Base-by-base conservation (phyloP, 2,113 vertebrate species). In the Phrynocephalus versicolor region DNA sequence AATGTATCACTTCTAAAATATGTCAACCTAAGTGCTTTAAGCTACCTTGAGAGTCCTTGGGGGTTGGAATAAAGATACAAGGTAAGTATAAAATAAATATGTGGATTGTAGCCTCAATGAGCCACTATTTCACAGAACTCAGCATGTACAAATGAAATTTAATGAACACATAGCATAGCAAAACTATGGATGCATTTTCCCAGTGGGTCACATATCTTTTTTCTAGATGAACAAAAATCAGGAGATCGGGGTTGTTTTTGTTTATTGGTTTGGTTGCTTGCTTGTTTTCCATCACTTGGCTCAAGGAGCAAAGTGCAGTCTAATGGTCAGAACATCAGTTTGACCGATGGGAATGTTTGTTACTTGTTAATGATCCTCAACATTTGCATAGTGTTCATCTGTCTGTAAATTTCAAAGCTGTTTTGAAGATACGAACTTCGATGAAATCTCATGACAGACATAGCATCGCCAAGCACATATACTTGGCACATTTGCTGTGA, bases 391-490 rank as follows among this genome's bases (percentile, higher is more conserved):
- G 70, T 72, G 15, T 27, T 35, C 73, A 86, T 16, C 19, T 8
- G 83, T 64, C 83, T 87, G 4, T 70, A 39, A 83, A 75, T 92
- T 87, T 84, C 78, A 83, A 77, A 71, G 16, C 7, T 64, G 69
- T 82, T 1, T 2, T 79, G 12, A 85, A 82, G 33, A 82, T 0
- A 82, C 18, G 41, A 86, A 74, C 55, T 6, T 18, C 83, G 1
- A 71, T 41, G n/a, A 23, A 57, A 81, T 57, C 89, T 65, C 79
- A 79, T 81, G 85, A 91, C 73, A 82, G 10, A 88, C n/a, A 79
- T 1, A 55, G 67, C 30, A 76, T 25, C 80, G 79, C 3, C 3
- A 71, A 23, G 60, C 0, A 0, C 2, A 45, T 39, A 37, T 3
- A 45, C 64, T 86, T 16, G 12, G 33, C 74, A 84, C 69, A 88